phyloP scores from a whole-genome alignment of 2,888 invertebrate genomes.

The Cetonia aurata region DNA sequence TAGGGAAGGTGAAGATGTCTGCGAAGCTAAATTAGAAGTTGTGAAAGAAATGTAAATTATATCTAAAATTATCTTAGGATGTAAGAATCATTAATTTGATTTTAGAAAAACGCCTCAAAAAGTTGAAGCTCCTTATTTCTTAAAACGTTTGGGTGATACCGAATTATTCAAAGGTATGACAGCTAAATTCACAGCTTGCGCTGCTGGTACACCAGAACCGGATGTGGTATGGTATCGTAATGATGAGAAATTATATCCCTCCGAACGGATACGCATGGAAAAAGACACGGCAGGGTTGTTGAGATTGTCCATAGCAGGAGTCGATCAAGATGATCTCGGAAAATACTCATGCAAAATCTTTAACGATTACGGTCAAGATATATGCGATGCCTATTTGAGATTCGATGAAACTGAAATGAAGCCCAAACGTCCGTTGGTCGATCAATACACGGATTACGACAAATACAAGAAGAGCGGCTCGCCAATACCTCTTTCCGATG shows the following conservation, averaged over 20 bases:
- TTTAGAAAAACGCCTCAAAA: slow-evolving; percentile 79
- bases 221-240: slow-evolving; percentile 90
- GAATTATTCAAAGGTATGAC: slow-evolving; percentile 90
- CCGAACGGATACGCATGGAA: slow-evolving; percentile 86
- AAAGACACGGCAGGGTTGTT: slow-evolving; percentile 86
- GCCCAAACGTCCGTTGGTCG: slow-evolving; percentile 76
- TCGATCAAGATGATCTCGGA: slow-evolving; percentile 85
- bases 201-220: slow-evolving; percentile 88
- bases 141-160: slow-evolving; percentile 90
- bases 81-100: not conserved
- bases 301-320: slow-evolving; percentile 82
- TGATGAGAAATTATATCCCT: slow-evolving; percentile 82
- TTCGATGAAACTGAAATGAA: slow-evolving; percentile 79
- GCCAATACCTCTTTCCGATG: slow-evolving; percentile 89
- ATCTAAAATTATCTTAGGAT: not conserved
- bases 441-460: slow-evolving; percentile 88
- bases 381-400: slow-evolving; percentile 82
- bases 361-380: slow-evolving; percentile 87
- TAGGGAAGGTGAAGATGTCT: slow-evolving; percentile 82
- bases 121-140: slow-evolving; percentile 87
- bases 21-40: slow-evolving; percentile 80
- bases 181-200: slow-evolving; percentile 94
- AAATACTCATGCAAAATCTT: slow-evolving; percentile 85
- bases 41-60: slow-evolving; percentile 84
- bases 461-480: slow-evolving; percentile 85